Evolutionary conservation across 2,888 invertebrate species (phyloP).

Genomic region (Chloromyia formosa): DNA sequence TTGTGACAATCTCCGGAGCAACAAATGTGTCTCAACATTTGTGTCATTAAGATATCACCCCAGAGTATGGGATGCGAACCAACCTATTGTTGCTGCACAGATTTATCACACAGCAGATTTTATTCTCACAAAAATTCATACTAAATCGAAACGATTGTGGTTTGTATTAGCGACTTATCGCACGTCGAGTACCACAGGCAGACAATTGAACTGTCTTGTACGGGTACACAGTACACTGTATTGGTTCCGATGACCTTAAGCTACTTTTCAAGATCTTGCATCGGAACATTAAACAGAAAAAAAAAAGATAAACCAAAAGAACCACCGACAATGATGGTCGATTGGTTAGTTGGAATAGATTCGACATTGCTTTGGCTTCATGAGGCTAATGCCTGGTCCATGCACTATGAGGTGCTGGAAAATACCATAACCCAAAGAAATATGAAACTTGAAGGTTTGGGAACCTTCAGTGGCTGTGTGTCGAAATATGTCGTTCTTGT

Average conservation of each 20-base stretch:
- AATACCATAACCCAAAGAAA: conserved; percentile 5
- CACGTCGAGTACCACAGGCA: background rate
- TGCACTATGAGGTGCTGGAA: background rate
- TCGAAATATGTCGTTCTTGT: background rate
- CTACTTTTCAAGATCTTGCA: conserved; percentile 31
- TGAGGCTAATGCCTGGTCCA: no score
- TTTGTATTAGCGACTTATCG: background rate
- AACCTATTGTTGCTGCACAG: background rate
- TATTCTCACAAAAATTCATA: background rate
- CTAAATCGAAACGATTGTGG: background rate
- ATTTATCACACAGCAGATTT: background rate
- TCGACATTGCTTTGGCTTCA: background rate
- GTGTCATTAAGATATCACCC: conserved; percentile 2
- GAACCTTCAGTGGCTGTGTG: background rate
- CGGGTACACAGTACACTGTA: background rate
- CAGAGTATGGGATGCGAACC: background rate
- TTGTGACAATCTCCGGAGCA: background rate
- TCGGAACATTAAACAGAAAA: background rate
- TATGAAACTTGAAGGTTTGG: background rate
- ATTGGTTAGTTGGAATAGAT: background rate
- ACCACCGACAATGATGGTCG: conserved; percentile 21
- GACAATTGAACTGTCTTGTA: conserved; percentile 18
- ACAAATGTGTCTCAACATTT: background rate
- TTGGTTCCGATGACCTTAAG: conserved; percentile 28
- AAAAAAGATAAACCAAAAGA: background rate